A percentile compares a stretch with the other conserved stretches of the same genome.
Evolutionary conservation across 2,113 vertebrate species (phyloP).

Genomic region (Neogobius melanostomus): DNA sequence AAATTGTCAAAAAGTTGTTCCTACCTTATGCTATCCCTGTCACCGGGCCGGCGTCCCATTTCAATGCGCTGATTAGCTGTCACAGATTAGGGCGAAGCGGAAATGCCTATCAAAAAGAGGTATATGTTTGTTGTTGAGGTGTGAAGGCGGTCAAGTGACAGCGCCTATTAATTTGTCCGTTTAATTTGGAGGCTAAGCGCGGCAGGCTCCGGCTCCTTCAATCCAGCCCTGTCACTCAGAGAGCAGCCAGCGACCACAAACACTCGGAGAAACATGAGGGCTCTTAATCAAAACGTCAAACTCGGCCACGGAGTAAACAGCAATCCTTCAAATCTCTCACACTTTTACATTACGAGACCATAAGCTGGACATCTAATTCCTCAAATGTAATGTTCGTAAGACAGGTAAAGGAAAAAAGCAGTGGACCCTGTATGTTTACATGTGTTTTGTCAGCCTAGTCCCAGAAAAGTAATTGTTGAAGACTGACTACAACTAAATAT

Average conservation of each 20-base stretch:
- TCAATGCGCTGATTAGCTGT: conserved; percentile 10
- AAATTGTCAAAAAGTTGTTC: conserved; percentile 23
- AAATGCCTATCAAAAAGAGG: conserved; percentile 44
- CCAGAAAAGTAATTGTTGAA: too few species aligned
- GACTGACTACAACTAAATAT: too few species aligned
- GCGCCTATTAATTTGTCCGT: conserved; percentile 70
- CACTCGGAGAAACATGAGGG: conserved; percentile 19
- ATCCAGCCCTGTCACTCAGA: conserved; percentile 65
- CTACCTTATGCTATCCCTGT: conserved; percentile 30
- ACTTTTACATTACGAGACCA: background rate
- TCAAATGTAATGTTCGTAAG: background rate
- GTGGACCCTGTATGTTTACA: too few species aligned
- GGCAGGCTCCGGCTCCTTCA: conserved; percentile 70
- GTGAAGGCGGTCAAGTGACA: conserved; percentile 59
- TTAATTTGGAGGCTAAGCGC: conserved; percentile 68
- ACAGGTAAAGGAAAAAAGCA: too few species aligned
- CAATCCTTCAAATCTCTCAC: conserved; percentile 32
- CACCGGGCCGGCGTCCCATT: conserved; percentile 21
- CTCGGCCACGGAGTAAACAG: conserved; percentile 7
- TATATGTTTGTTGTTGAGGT: conserved; percentile 20
- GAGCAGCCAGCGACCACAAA: conserved; percentile 21
- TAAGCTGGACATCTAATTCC: background rate
- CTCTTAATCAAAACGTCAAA: conserved; percentile 43
- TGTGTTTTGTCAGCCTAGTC: too few species aligned
- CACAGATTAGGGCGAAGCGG: conserved; percentile 39